Evolutionary conservation across 2,888 invertebrate genomes (phyloP).

Genomic region (Operophtera brumata): DNA sequence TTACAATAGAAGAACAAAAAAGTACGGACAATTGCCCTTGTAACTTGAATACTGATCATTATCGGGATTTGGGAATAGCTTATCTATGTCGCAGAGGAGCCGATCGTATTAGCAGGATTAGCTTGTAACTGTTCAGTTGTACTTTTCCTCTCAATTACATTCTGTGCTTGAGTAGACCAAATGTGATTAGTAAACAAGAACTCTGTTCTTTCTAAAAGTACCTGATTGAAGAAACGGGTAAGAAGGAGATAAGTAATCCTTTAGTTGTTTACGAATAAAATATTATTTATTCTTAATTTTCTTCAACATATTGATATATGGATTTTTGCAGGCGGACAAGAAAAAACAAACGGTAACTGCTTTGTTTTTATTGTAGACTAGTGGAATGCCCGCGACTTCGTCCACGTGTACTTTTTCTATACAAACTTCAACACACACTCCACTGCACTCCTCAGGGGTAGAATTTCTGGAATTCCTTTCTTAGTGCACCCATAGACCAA

Average conservation of each 20-base stretch:
- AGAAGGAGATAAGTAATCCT: neutral
- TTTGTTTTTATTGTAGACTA: too few species aligned
- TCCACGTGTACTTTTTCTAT: too few species aligned
- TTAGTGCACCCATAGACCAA: too few species aligned
- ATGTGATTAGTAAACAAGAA: conserved; percentile 17
- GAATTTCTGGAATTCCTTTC: too few species aligned
- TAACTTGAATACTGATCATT: conserved; percentile 76
- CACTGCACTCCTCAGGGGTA: too few species aligned
- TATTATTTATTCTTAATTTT: neutral
- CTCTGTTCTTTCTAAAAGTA: neutral
- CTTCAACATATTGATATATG: neutral
- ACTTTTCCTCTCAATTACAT: conserved; percentile 67
- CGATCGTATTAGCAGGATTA: conserved; percentile 57
- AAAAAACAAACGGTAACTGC: too few species aligned
- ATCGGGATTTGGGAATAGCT: conserved; percentile 65
- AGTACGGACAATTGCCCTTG: conserved; percentile 69
- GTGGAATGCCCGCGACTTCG: too few species aligned
- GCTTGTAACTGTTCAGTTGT: conserved; percentile 58
- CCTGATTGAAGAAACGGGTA: neutral
- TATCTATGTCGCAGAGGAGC: conserved; percentile 68
- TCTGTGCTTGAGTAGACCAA: conserved; percentile 39
- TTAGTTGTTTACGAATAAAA: too few species aligned
- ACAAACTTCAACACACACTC: too few species aligned
- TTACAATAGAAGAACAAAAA: conserved; percentile 59
- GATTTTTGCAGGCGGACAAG: too few species aligned